A percentile compares a stretch with the other conserved stretches of the same genome.
phyloP scores from a whole-genome alignment of 64 coral and sea anemone genomes.

The Platygyra sinensis region DNA sequence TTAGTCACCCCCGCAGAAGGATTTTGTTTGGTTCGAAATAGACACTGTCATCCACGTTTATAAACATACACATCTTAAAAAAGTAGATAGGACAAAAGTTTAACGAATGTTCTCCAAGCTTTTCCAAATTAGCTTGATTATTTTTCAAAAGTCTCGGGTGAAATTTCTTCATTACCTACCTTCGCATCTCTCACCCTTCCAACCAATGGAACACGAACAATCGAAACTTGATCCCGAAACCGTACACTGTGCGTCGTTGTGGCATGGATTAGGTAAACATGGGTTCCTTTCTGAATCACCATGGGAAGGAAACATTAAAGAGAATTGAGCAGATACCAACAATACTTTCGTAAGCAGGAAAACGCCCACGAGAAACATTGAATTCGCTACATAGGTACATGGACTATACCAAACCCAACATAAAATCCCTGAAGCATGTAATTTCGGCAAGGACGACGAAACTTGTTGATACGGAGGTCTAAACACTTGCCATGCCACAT shows the following conservation, averaged over 20 bases:
- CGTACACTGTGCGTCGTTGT: slow-evolving; percentile 68
- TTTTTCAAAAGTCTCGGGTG: no score
- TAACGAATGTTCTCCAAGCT: no score
- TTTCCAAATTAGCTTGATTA: no score
- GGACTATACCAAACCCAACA: background rate
- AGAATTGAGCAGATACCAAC: slow-evolving; percentile 30
- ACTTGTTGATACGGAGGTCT: slow-evolving; percentile 13
- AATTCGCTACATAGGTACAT: slow-evolving; percentile 42
- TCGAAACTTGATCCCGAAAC: slow-evolving; percentile 56
- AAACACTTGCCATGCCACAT: slow-evolving; percentile 36
- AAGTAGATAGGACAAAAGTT: no score
- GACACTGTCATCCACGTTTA: background rate
- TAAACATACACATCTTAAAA: no score
- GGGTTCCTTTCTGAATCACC: slow-evolving; percentile 41
- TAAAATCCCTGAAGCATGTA: slow-evolving; percentile 28
- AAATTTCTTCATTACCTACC: slow-evolving; percentile 20
- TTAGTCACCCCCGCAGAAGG: background rate
- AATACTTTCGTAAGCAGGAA: slow-evolving; percentile 30
- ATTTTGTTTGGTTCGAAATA: background rate
- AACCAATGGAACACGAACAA: slow-evolving; percentile 69
- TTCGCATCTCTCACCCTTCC: slow-evolving; percentile 82
- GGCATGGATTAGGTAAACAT: slow-evolving; percentile 72
- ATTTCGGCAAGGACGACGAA: background rate
- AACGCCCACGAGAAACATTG: slow-evolving; percentile 42
- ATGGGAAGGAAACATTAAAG: slow-evolving; percentile 41